phyloP scores from a whole-genome alignment of 2,888 invertebrate species.

The Strigamia crassipes region DNA sequence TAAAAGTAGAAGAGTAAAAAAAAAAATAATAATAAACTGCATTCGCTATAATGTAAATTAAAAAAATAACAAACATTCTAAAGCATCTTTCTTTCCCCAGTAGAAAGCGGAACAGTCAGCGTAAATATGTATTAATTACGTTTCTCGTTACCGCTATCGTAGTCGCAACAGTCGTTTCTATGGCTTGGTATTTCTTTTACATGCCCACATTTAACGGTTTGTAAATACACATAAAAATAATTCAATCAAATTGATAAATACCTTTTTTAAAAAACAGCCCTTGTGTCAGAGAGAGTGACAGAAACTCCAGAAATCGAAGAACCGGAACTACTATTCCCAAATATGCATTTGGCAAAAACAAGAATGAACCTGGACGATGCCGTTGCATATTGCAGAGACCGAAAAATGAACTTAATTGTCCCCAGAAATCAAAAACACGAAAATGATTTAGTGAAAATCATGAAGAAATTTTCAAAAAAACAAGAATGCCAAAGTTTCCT shows the following conservation, averaged over 20 bases:
- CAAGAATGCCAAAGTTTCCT: not conserved
- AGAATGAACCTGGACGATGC: not conserved
- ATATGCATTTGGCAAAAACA: not conserved
- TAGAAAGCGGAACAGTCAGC: not conserved
- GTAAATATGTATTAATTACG: not conserved
- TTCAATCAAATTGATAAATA: not conserved
- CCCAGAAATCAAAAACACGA: not conserved
- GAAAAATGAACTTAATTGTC: not conserved
- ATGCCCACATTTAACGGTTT: not conserved
- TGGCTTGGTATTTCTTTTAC: constrained; percentile 8
- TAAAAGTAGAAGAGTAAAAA: too few relatives aligned
- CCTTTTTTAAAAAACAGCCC: not conserved
- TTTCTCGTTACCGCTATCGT: not conserved
- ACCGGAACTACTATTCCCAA: not conserved
- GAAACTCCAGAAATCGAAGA: not conserved
- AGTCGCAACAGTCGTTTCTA: not conserved
- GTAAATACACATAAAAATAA: not conserved
- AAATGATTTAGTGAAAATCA: not conserved
- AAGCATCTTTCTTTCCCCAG: not conserved
- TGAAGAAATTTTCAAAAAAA: not conserved
- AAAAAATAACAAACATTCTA: too few relatives aligned
- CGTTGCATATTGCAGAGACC: not conserved
- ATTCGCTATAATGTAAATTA: too few relatives aligned
- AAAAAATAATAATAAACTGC: too few relatives aligned
- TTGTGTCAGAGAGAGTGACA: not conserved